A percentile compares a stretch with the other conserved stretches of the same genome.
These are phyloP conservation scores for Oryzaephilus surinamensis DNA, from an alignment of 1,140 invertebrate species.

Conservation along the genomic window DNA sequence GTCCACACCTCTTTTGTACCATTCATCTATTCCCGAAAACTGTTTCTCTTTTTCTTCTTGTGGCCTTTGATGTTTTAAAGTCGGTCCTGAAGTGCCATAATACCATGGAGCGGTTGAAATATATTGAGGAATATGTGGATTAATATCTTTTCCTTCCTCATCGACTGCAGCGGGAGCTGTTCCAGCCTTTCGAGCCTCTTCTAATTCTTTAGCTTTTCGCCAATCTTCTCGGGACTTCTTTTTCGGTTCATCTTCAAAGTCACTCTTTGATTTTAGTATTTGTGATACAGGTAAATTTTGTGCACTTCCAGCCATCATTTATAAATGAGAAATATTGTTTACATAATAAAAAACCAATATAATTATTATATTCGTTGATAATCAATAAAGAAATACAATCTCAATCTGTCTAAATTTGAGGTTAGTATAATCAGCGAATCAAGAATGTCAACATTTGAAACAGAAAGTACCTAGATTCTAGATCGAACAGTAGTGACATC, in stretches of 20 bases:
- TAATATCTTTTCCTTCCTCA: slow-evolving; percentile 95
- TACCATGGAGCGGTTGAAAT: slow-evolving; percentile 99
- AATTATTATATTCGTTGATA: no score
- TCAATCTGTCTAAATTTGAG: no score
- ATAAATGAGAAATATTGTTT: no score
- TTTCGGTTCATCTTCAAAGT: slow-evolving; percentile 68
- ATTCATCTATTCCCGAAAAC: slow-evolving; percentile 62
- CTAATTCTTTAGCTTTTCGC: slow-evolving; percentile 92
- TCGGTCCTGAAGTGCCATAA: slow-evolving; percentile 85
- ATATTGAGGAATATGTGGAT: slow-evolving; percentile 99
- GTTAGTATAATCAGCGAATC: no score
- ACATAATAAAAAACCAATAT: no score
- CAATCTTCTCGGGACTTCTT: slow-evolving; percentile 88
- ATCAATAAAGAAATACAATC: no score
- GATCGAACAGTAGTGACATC: no score
- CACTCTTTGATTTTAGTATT: slow-evolving; percentile 50
- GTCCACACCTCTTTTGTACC: slow-evolving; percentile 82
- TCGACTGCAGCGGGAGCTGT: slow-evolving; percentile 97
- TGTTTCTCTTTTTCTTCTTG: slow-evolving; percentile 73
- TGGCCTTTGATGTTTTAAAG: slow-evolving; percentile 95
- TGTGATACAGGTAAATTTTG: slow-evolving; percentile 48
- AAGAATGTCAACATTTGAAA: no score
- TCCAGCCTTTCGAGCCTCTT: slow-evolving; percentile 97
- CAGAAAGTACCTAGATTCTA: no score
- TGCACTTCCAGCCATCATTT: slow-evolving; percentile 37